Evolutionary conservation across 2,113 vertebrate genomes (phyloP), one percentile per base, ranked within the genome.

Genomic region (Chaetura pelagica): DNA sequence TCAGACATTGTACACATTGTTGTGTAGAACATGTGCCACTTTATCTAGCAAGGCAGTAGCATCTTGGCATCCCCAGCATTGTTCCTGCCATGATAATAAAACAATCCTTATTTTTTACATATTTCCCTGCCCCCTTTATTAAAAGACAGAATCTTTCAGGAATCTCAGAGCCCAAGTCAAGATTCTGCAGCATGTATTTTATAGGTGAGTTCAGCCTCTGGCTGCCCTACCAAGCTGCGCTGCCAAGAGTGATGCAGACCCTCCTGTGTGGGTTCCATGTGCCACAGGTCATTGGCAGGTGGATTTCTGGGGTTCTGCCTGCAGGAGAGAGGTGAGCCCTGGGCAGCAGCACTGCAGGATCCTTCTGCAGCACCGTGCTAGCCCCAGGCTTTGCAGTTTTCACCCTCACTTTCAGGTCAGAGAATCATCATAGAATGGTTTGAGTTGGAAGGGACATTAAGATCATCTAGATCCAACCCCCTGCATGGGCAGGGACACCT

Each of bases 11-110:
- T 90, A 69, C 83, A 84, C 96, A 63, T 95, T 92, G 24, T 85
- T 42, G 84, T 96, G 93, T 96, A 96, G 95, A 92, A 88, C 69
- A 74, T 90, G 96, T 96, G 89, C 91, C 97, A 95, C 95, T 97
- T 97, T 96, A 73, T 44, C 90, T 92, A 55, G 19, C 58, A 24
- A 88, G 84, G 95, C 87, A 92, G 94, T 90, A 63, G 58, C 64
- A 67, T 90, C 91, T 90, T 84, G 94, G 85, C 95, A 85, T 77
- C 93, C 90, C 83, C 85, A 63, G 71, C 78, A 1, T 23, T 82
- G 74, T 76, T 87, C 75, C 84, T 94, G 93, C 94, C 95, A 51
- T 3, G 17, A 51, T 19, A 73, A 83, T n/a, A 46, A 68, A 86
- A 72, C 84, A 73, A 1, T 32, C 58, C 42, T 80, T 67, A 48